Percentiles rank a stretch among this genome's conserved stretches.
These are phyloP conservation scores for Tangara arthus DNA, from an alignment of 2,797 vertebrate species.

Conservation along the genomic window DNA sequence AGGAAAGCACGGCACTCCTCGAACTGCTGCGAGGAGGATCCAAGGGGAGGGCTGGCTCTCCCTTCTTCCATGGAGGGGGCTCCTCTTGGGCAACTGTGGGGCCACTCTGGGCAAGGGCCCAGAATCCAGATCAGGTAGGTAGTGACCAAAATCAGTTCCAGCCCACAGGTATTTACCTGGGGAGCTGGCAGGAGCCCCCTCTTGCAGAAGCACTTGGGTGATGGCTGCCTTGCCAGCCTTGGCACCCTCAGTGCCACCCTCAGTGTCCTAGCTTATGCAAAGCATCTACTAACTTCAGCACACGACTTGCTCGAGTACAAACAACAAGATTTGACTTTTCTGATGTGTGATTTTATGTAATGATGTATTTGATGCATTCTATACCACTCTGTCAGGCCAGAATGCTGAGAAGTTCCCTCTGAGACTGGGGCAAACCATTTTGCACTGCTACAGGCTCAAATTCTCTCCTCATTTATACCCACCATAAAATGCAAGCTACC, in stretches of 20 bases:
- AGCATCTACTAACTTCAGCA: not conserved
- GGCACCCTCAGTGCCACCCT: fast-evolving
- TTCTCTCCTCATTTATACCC: constrained; percentile 16
- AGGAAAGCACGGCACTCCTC: not conserved
- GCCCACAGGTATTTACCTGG: not conserved
- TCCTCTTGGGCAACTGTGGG: not conserved
- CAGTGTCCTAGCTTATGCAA: not conserved
- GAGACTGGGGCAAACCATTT: not conserved
- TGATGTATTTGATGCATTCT: not conserved
- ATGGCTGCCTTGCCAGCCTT: not conserved
- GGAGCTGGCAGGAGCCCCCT: not conserved
- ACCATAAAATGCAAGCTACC: not conserved
- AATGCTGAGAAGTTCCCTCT: not conserved
- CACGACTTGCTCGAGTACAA: not conserved
- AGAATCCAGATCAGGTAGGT: not conserved
- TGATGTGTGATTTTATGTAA: not conserved
- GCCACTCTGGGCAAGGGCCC: not conserved
- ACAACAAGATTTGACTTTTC: not conserved
- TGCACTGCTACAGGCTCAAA: not conserved
- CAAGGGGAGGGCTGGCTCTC: not conserved
- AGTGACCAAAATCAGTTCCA: not conserved
- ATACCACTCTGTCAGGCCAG: not conserved
- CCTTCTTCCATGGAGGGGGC: not conserved
- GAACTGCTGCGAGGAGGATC: not conserved
- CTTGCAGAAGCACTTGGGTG: not conserved